Conservation (phyloP, 2,113 vertebrate species). For the Eira barbara region DNA sequence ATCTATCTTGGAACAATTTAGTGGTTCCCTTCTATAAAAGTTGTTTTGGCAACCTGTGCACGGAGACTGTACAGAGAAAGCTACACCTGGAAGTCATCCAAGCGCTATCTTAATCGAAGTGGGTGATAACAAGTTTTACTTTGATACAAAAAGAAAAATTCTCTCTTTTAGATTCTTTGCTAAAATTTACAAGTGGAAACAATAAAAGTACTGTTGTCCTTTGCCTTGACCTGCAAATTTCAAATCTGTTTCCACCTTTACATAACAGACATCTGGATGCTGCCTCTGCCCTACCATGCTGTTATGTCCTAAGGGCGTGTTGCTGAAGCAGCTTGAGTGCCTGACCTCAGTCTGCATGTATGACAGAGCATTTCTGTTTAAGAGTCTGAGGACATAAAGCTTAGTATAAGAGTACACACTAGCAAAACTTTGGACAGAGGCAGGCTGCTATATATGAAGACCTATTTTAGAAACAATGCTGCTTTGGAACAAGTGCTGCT, state of each 20-base stretch:
- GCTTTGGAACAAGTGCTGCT: neutral
- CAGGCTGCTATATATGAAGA: neutral
- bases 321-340: neutral
- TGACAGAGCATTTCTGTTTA: neutral
- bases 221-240: neutral
- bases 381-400: neutral
- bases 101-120: neutral
- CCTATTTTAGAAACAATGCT: neutral
- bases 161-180: neutral
- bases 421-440: neutral
- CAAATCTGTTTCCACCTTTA: neutral
- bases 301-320: neutral
- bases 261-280: neutral
- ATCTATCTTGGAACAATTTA: neutral
- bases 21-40: neutral
- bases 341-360: neutral
- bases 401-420: neutral
- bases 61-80: neutral
- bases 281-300: neutral
- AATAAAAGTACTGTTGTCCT: neutral
- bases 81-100: neutral
- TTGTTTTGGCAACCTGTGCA: neutral
- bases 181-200: neutral
- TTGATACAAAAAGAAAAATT: neutral
- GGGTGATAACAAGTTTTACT: neutral